Evolutionary conservation across 2,797 vertebrate genomes (phyloP).

Genomic region (Novumbra hubbsi): DNA sequence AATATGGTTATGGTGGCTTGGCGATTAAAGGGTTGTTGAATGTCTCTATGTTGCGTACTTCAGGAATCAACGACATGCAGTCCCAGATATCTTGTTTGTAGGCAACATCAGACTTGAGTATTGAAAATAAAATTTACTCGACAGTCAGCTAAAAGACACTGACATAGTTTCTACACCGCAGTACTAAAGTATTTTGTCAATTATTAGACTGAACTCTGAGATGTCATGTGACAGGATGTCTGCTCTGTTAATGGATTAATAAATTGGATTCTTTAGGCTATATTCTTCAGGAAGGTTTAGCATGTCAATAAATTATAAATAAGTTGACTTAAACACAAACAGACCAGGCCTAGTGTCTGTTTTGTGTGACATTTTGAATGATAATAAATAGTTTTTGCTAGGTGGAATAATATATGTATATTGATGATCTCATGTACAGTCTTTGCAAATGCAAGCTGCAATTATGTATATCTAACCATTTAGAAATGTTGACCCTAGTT

Average conservation of each 20-base stretch:
- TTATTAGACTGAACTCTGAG: not conserved
- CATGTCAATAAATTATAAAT: no score
- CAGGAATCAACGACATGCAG: not conserved
- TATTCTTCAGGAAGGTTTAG: no score
- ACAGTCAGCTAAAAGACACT: not conserved
- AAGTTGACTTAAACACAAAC: no score
- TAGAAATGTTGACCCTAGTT: no score
- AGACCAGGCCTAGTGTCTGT: no score
- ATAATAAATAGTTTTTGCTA: no score
- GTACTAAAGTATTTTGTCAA: not conserved
- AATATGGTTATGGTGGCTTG: not conserved
- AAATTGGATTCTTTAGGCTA: constrained; percentile 35
- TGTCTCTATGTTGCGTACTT: not conserved
- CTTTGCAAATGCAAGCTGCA: no score
- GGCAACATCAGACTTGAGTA: not conserved
- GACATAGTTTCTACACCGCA: not conserved
- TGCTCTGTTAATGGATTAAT: constrained; percentile 38
- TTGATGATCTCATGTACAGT: no score
- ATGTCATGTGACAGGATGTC: constrained; percentile 44
- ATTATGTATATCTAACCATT: no score
- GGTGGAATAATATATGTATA: no score
- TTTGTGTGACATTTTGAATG: no score
- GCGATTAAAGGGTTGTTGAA: not conserved
- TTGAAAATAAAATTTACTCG: not conserved
- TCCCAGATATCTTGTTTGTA: not conserved